A percentile compares a stretch with the other conserved stretches of the same genome.
Conservation (phyloP, 2,797 vertebrate genomes). For the Dendrocincla tyrannina region DNA sequence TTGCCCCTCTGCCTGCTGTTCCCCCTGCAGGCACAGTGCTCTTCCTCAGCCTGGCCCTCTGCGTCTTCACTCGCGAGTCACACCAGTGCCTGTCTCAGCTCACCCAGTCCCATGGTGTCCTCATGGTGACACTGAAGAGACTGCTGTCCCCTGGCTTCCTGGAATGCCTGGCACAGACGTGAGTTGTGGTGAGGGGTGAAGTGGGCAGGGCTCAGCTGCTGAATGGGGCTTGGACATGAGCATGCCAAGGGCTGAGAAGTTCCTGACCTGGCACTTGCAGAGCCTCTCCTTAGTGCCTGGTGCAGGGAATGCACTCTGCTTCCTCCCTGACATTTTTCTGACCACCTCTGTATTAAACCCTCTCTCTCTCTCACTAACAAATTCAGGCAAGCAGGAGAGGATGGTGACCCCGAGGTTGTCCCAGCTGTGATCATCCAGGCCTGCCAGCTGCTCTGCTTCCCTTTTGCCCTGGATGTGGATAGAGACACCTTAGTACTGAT, state of each 20-base stretch:
- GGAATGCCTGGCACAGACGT: constrained; percentile 67
- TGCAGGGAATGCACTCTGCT: not conserved
- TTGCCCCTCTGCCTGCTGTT: not conserved
- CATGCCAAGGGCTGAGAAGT: not conserved
- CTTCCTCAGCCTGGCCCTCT: constrained; percentile 81
- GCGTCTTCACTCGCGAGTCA: constrained; percentile 81
- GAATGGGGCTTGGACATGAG: not conserved
- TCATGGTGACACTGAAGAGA: constrained; percentile 71
- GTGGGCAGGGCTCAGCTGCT: not conserved
- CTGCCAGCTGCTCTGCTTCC: constrained; percentile 91
- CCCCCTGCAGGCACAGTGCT: constrained; percentile 76
- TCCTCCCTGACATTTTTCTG: not conserved
- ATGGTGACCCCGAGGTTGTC: constrained; percentile 60
- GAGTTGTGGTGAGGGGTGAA: constrained; percentile 50
- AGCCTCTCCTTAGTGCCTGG: not conserved
- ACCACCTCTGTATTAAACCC: not conserved
- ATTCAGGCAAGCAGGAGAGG: constrained; percentile 50
- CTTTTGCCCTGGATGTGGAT: constrained; percentile 87
- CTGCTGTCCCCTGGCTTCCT: constrained; percentile 74
- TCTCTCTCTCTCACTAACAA: not conserved
- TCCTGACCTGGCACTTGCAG: not conserved
- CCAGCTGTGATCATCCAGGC: constrained; percentile 73
- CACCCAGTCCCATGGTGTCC: constrained; percentile 65
- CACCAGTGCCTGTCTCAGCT: constrained; percentile 81
- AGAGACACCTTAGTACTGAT: constrained; percentile 70